Percentiles rank a stretch among this genome's conserved stretches.
Conservation (phyloP, 2,113 vertebrate species). For the Caracal caracal region DNA sequence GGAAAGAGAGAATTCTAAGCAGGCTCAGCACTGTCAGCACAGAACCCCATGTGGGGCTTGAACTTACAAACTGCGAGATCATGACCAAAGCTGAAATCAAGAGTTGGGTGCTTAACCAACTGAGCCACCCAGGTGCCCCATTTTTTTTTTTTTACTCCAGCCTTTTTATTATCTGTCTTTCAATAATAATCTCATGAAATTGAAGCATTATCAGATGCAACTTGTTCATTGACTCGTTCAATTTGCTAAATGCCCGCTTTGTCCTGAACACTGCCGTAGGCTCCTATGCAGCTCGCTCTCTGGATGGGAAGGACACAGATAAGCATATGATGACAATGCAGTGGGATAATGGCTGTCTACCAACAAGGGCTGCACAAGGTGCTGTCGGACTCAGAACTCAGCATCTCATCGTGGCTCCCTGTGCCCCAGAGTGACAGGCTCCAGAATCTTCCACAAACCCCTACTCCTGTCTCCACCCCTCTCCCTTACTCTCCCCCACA, state of each 20-base stretch:
- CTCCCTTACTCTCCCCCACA: background rate
- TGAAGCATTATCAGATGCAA: background rate
- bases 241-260: background rate
- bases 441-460: background rate
- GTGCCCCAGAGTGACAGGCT: background rate
- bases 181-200: background rate
- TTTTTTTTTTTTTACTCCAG: background rate
- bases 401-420: background rate
- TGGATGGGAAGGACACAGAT: background rate
- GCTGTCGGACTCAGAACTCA: background rate
- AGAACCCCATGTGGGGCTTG: no score
- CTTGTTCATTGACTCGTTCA: background rate
- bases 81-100: no score
- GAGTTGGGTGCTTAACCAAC: no score
- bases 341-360: background rate
- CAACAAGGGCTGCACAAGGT: background rate
- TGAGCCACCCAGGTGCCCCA: no score
- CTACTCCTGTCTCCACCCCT: fast-evolving
- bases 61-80: no score
- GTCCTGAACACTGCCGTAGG: background rate
- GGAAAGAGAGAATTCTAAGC: no score
- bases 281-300: background rate
- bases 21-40: no score
- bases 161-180: background rate
- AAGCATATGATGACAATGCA: background rate